Conservation (phyloP, 2,113 vertebrate species). For the Corvus hawaiiensis region DNA sequence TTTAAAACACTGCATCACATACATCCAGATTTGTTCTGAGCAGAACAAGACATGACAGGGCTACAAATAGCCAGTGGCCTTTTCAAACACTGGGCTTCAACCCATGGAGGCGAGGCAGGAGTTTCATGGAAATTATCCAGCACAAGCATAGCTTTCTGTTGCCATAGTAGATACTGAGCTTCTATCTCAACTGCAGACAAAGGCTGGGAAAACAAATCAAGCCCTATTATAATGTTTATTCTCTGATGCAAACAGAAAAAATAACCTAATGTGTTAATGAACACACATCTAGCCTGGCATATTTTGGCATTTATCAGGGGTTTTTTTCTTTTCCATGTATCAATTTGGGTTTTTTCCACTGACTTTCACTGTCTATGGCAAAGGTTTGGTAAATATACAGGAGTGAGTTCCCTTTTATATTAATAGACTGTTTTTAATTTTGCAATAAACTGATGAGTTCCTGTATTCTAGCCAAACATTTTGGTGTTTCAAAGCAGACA, state of each 20-base stretch:
- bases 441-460: background rate
- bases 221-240: slow-evolving; percentile 6
- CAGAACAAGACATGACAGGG: background rate
- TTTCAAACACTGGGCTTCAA: background rate
- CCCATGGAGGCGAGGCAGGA: background rate
- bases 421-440: background rate
- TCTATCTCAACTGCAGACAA: background rate
- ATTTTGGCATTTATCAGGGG: background rate
- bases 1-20: background rate
- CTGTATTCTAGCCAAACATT: background rate
- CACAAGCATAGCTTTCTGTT: background rate
- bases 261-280: background rate
- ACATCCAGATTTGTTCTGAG: background rate
- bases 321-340: background rate
- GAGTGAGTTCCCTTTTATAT: background rate
- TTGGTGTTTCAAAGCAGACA: background rate
- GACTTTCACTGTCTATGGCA: background rate
- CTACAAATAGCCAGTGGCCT: background rate
- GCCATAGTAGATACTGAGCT: slow-evolving; percentile 9
- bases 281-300: background rate
- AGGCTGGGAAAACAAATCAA: background rate
- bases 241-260: slow-evolving; percentile 12
- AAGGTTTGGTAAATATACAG: background rate
- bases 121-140: slow-evolving; percentile 18
- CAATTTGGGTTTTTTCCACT: background rate